Evolutionary conservation across 1,140 invertebrate genomes (phyloP).

Genomic region (Sinonovacula constricta): DNA sequence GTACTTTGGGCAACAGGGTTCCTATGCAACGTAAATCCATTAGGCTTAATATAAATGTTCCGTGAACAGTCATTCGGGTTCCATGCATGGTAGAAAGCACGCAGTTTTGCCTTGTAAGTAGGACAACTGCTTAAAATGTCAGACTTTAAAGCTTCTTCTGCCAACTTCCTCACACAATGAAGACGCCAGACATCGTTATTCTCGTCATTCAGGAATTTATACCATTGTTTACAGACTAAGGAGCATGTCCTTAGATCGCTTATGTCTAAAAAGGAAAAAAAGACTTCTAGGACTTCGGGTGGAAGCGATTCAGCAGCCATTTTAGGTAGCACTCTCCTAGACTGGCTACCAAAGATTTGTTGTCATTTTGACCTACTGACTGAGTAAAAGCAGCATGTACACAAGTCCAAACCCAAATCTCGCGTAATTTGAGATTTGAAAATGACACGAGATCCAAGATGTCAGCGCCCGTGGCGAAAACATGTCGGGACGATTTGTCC

Average conservation of each 20-base stretch:
- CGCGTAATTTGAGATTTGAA: background rate
- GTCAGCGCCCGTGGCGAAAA: slow-evolving; percentile 49
- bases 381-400: no score
- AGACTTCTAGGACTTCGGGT: slow-evolving; percentile 92
- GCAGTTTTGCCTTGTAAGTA: slow-evolving; percentile 95
- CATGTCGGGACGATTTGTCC: no score
- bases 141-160: slow-evolving; percentile 94
- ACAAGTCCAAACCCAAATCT: no score
- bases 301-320: slow-evolving; percentile 80
- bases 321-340: slow-evolving; percentile 28
- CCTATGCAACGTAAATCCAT: slow-evolving; percentile 97
- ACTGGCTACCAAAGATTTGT: slow-evolving; percentile 12
- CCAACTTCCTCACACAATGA: slow-evolving; percentile 92
- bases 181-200: slow-evolving; percentile 97
- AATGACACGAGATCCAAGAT: slow-evolving; percentile 46
- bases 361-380: no score
- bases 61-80: slow-evolving; percentile 97
- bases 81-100: slow-evolving; percentile 97
- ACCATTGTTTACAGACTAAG: slow-evolving; percentile 96
- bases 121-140: slow-evolving; percentile 93
- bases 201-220: slow-evolving; percentile 93
- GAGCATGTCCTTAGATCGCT: slow-evolving; percentile 92
- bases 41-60: slow-evolving; percentile 98
- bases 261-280: slow-evolving; percentile 95
- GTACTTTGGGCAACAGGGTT: slow-evolving; percentile 99